Percentiles rank a stretch among this genome's conserved stretches.
Conservation (phyloP, 2,113 vertebrate genomes). For the Antechinus stuartii region DNA sequence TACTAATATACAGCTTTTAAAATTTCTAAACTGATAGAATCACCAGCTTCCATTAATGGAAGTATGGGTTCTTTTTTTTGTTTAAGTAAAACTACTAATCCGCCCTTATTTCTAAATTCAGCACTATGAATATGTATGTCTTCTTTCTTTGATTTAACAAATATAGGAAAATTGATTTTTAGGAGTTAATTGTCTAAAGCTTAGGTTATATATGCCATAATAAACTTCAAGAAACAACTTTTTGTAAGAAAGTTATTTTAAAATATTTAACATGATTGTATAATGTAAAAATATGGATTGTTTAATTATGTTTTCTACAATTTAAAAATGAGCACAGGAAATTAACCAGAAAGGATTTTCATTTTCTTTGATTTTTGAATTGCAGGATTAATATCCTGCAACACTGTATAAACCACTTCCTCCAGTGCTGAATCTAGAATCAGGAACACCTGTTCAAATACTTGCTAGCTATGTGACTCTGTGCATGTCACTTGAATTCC, state of each 20-base stretch:
- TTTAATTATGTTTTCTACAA: slow-evolving; percentile 79
- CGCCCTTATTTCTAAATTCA: slow-evolving; percentile 77
- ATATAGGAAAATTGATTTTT: slow-evolving; percentile 66
- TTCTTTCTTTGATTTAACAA: slow-evolving; percentile 78
- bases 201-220: slow-evolving; percentile 79
- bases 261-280: slow-evolving; percentile 65
- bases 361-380: slow-evolving; percentile 59
- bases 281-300: slow-evolving; percentile 78
- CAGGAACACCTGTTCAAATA: not conserved
- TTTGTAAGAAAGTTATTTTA: slow-evolving; percentile 85
- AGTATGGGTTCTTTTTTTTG: slow-evolving; percentile 70
- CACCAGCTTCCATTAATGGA: slow-evolving; percentile 58
- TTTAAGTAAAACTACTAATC: slow-evolving; percentile 77
- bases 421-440: not conserved
- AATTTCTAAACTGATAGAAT: slow-evolving; percentile 75
- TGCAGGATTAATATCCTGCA: slow-evolving; percentile 44
- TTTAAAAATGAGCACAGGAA: slow-evolving; percentile 75
- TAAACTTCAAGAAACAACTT: slow-evolving; percentile 84
- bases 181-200: slow-evolving; percentile 81
- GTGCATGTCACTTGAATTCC: not conserved
- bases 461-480: too few relatives aligned
- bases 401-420: not conserved
- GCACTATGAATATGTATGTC: slow-evolving; percentile 71
- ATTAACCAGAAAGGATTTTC: slow-evolving; percentile 65
- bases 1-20: slow-evolving; percentile 79